A percentile compares a stretch with the other conserved stretches of the same genome.
Evolutionary conservation across 2,113 vertebrate species (phyloP).

Genomic region (Eira barbara): DNA sequence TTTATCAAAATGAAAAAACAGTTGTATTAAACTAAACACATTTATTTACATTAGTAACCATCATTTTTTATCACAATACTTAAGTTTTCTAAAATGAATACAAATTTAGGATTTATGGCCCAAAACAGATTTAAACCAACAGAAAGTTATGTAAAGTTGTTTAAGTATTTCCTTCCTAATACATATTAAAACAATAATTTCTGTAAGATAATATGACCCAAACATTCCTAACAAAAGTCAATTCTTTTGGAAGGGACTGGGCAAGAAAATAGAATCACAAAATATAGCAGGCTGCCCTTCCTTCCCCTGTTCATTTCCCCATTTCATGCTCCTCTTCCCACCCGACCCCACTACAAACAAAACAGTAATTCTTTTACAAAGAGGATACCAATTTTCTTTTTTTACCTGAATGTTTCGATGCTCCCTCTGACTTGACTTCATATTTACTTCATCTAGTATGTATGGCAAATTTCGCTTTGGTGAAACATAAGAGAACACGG

Average conservation of each 20-base stretch:
- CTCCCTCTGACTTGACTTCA: conserved; percentile 71
- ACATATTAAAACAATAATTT: not conserved
- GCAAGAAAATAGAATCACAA: not conserved
- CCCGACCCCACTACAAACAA: not conserved
- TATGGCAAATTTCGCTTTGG: conserved; percentile 74
- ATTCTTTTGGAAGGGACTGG: not conserved
- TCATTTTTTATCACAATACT: not conserved
- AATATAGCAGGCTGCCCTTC: not conserved
- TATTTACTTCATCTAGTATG: conserved; percentile 71
- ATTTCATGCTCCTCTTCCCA: not conserved
- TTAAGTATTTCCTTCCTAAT: not conserved
- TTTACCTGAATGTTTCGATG: conserved; percentile 78
- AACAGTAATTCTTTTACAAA: not conserved
- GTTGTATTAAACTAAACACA: not conserved
- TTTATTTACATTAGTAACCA: not conserved
- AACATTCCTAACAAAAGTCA: not conserved
- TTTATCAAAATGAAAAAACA: not conserved
- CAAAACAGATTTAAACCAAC: conserved; percentile 20
- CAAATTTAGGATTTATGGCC: not conserved
- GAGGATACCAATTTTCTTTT: not conserved
- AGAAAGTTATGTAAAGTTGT: not conserved
- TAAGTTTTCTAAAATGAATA: conserved; percentile 14
- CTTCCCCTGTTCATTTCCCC: not conserved
- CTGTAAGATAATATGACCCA: not conserved
- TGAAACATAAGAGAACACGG: conserved; percentile 32